Evolutionary conservation across 2,888 invertebrate species (phyloP).

Genomic region (Endomychus coccineus): DNA sequence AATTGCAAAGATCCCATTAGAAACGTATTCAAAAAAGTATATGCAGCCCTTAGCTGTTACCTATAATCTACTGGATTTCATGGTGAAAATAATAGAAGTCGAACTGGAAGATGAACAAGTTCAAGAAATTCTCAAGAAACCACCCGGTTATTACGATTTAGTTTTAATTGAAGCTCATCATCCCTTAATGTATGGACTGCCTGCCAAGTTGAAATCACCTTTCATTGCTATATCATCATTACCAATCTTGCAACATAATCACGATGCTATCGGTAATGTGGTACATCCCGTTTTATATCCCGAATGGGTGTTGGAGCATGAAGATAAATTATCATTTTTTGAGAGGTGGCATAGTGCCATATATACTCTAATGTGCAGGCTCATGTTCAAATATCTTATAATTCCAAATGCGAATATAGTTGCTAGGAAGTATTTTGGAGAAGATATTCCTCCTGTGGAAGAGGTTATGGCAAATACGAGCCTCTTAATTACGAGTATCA

Average conservation of each 20-base stretch:
- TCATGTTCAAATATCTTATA: constrained; percentile 5
- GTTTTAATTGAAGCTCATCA: constrained; percentile 17
- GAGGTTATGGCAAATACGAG: constrained; percentile 32
- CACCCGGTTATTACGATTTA: constrained; percentile 15
- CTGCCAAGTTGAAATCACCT: constrained; percentile 15
- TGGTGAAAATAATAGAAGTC: constrained; percentile 6
- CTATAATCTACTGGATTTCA: constrained; percentile 3
- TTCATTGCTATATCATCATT: constrained; percentile 23
- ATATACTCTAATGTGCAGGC: neutral
- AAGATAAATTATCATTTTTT: constrained; percentile 1
- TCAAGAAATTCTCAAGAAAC: constrained; percentile 6
- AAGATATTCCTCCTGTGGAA: constrained; percentile 18
- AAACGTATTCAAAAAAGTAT: constrained; percentile 16
- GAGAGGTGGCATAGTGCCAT: constrained; percentile 1
- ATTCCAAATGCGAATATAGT: constrained; percentile 20
- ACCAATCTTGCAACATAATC: constrained; percentile 18
- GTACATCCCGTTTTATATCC: constrained; percentile 28
- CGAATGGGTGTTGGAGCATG: constrained; percentile 16
- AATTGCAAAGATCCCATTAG: constrained; percentile 15
- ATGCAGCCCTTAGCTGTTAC: constrained; percentile 3
- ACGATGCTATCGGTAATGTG: constrained; percentile 28
- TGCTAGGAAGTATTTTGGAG: constrained; percentile 20
- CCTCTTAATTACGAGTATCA: constrained; percentile 40
- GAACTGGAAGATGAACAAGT: neutral
- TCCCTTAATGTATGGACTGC: constrained; percentile 12